Percentiles rank a stretch among this genome's conserved stretches.
phyloP scores from a whole-genome alignment of 2,797 vertebrate genomes.

The Tympanoctomys barrerae region DNA sequence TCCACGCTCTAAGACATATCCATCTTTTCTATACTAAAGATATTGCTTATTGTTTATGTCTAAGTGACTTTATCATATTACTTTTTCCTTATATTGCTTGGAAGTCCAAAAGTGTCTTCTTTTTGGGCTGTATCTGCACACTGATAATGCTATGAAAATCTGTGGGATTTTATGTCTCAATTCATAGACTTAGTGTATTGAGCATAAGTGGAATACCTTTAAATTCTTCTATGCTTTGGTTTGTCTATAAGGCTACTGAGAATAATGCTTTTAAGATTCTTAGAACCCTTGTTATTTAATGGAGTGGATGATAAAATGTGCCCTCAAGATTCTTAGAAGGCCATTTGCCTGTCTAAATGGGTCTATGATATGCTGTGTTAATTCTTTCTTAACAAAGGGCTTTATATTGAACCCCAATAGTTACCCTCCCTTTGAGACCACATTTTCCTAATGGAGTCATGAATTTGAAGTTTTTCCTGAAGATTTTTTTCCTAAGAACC shows the following conservation, averaged over 20 bases:
- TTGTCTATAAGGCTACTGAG: neutral
- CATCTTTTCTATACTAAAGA: neutral
- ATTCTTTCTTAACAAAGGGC: slow-evolving; percentile 2
- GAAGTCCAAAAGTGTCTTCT: neutral
- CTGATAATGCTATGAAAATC: neutral
- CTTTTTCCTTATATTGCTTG: neutral
- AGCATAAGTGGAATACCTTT: neutral
- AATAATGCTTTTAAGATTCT: neutral
- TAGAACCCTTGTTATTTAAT: neutral
- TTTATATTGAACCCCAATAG: neutral
- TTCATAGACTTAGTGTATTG: neutral
- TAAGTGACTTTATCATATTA: neutral
- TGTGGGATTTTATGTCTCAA: neutral
- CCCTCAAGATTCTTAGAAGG: neutral
- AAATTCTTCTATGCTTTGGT: neutral
- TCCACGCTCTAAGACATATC: neutral
- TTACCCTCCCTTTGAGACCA: neutral
- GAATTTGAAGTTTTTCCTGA: neutral
- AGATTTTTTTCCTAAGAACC: neutral
- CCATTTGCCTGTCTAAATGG: neutral
- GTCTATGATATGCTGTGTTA: neutral
- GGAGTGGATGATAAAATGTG: neutral
- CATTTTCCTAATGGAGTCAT: neutral
- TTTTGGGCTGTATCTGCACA: neutral
- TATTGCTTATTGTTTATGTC: neutral